Evolutionary conservation across 1,140 invertebrate genomes (phyloP).

Genomic region (Saccostrea cuccullata): DNA sequence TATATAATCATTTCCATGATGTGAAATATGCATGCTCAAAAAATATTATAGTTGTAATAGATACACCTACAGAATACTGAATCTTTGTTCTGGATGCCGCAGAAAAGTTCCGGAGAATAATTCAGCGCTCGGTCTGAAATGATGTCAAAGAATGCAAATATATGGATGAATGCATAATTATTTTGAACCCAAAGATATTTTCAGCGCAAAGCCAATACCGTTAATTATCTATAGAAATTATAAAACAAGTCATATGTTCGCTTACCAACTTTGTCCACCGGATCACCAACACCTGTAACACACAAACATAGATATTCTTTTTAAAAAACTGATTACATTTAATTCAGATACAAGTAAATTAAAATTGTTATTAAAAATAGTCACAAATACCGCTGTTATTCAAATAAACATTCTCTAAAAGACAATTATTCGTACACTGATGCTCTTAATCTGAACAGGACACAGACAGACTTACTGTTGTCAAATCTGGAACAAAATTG

Average conservation of each 20-base stretch:
- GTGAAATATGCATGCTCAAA: background rate
- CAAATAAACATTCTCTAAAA: too few species aligned
- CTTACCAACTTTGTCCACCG: background rate
- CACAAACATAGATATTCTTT: background rate
- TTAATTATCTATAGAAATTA: background rate
- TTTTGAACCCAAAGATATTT: too few species aligned
- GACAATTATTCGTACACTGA: too few species aligned
- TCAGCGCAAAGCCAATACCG: too few species aligned
- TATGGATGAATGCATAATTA: background rate
- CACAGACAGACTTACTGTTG: background rate
- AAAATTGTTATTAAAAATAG: too few species aligned
- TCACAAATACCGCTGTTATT: too few species aligned
- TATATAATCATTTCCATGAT: background rate
- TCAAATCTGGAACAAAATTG: background rate
- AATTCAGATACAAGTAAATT: background rate
- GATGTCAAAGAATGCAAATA: background rate
- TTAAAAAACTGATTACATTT: background rate
- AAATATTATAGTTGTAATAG: background rate
- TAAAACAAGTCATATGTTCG: background rate
- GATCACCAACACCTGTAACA: constrained; percentile 13
- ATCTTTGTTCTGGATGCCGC: background rate
- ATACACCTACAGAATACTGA: constrained; percentile 8
- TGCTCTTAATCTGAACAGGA: too few species aligned
- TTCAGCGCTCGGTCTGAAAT: background rate
- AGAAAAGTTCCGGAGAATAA: constrained; percentile 4